Conservation (phyloP, 2,113 vertebrate species). For the Aphyosemion australe region DNA sequence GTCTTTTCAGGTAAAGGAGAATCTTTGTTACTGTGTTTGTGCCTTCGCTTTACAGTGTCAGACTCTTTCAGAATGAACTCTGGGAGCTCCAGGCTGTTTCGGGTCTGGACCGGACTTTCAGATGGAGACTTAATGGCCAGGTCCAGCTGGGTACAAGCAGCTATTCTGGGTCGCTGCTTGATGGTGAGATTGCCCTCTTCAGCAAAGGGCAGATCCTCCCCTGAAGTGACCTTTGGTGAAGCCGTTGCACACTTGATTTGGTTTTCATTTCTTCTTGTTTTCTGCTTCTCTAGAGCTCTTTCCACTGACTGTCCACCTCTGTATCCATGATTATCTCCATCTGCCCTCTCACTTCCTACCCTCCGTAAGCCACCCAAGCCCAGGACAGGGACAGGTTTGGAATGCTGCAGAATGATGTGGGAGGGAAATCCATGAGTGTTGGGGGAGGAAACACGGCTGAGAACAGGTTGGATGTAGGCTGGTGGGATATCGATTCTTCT, state of each 20-base stretch:
- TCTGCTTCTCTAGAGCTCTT: conserved; percentile 69
- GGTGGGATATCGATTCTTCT: conserved; percentile 53
- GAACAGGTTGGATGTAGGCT: conserved; percentile 19
- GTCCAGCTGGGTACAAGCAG: conserved; percentile 1
- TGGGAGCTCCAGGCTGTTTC: conserved; percentile 67
- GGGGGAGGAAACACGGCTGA: conserved; percentile 24
- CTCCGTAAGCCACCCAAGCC: conserved; percentile 74
- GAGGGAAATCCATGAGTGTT: conserved; percentile 12
- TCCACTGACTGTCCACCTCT: conserved; percentile 18
- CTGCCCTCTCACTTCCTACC: conserved; percentile 73
- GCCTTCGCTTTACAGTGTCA: conserved; percentile 91
- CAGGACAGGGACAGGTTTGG: conserved; percentile 48
- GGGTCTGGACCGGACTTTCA: neutral
- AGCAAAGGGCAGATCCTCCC: conserved; percentile 89
- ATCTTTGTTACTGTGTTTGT: conserved; percentile 86
- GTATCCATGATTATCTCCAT: conserved; percentile 32
- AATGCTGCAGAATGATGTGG: conserved; percentile 24
- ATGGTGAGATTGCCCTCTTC: conserved; percentile 96
- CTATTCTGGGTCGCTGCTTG: conserved; percentile 88
- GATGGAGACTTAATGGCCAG: conserved; percentile 28
- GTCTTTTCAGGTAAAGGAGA: conserved; percentile 63
- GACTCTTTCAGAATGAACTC: conserved; percentile 96
- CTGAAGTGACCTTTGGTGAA: conserved; percentile 79
- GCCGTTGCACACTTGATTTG: conserved; percentile 45
- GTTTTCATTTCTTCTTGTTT: conserved; percentile 57